A percentile compares a stretch with the other conserved stretches of the same genome.
phyloP scores from a whole-genome alignment of 2,888 invertebrate species.

The Limnephilus auricula region DNA sequence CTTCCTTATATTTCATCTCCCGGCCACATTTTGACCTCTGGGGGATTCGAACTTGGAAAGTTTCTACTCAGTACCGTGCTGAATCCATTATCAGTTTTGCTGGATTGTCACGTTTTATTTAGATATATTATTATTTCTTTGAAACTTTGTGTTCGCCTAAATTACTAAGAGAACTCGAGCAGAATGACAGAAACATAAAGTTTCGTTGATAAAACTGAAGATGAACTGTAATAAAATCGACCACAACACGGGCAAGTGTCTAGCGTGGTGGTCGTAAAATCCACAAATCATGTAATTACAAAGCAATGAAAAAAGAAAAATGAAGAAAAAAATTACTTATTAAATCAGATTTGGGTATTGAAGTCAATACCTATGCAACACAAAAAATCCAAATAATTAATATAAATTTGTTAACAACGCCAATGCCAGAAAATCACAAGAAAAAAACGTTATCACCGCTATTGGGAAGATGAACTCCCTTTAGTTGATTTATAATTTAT shows the following conservation, averaged over 20 bases:
- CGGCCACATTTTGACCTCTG: constrained; percentile 42
- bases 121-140: constrained; percentile 4
- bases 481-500: too few relatives aligned
- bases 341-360: background rate
- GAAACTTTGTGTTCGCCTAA: background rate
- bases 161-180: background rate
- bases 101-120: constrained; percentile 28
- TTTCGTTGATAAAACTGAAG: background rate
- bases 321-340: too few relatives aligned
- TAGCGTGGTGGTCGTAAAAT: too few relatives aligned
- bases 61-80: constrained; percentile 36
- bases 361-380: background rate
- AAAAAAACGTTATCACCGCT: too few relatives aligned
- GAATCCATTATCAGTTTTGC: constrained; percentile 51
- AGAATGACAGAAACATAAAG: background rate
- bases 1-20: constrained; percentile 40
- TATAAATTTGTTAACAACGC: too few relatives aligned
- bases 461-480: too few relatives aligned
- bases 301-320: too few relatives aligned
- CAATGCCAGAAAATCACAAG: too few relatives aligned
- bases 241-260: too few relatives aligned
- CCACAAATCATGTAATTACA: too few relatives aligned
- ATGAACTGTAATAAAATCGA: too few relatives aligned
- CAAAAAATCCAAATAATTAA: background rate
- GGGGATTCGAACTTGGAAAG: constrained; percentile 41